A percentile compares a stretch with the other conserved stretches of the same genome.
These are phyloP conservation scores for Sciaenops ocellatus DNA, from an alignment of 2,797 vertebrate genomes.

Conservation along the genomic window DNA sequence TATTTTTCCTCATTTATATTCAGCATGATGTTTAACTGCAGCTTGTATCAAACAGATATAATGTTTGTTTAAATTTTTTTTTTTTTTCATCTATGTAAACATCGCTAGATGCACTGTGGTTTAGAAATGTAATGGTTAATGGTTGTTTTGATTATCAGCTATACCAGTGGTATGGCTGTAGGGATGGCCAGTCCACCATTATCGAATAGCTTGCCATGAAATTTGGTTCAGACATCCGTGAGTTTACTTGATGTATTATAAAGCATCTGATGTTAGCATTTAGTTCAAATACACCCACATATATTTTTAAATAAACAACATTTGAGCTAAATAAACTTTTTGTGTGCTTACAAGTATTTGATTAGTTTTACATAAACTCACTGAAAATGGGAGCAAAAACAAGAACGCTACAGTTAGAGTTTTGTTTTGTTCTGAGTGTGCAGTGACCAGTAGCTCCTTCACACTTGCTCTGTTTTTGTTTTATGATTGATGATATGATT, in stretches of 20 bases:
- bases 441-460: too few species aligned
- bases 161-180: not conserved
- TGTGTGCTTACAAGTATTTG: too few species aligned
- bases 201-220: not conserved
- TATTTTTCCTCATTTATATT: too few species aligned
- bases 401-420: too few species aligned
- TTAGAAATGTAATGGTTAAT: not conserved
- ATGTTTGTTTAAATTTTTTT: not conserved
- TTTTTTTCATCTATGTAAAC: not conserved
- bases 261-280: not conserved
- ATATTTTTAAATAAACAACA: too few species aligned
- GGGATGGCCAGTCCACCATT: not conserved
- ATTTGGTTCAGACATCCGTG: not conserved
- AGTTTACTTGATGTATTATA: not conserved
- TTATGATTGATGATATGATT: too few species aligned
- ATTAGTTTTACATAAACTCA: too few species aligned
- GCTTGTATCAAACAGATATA: not conserved
- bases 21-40: not conserved
- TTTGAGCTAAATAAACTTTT: too few species aligned
- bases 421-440: too few species aligned
- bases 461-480: too few species aligned
- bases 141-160: not conserved
- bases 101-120: not conserved
- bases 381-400: too few species aligned
- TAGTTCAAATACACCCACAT: not conserved